Base-by-base conservation (phyloP, 2,113 vertebrate genomes). In the Tyto alba region DNA sequence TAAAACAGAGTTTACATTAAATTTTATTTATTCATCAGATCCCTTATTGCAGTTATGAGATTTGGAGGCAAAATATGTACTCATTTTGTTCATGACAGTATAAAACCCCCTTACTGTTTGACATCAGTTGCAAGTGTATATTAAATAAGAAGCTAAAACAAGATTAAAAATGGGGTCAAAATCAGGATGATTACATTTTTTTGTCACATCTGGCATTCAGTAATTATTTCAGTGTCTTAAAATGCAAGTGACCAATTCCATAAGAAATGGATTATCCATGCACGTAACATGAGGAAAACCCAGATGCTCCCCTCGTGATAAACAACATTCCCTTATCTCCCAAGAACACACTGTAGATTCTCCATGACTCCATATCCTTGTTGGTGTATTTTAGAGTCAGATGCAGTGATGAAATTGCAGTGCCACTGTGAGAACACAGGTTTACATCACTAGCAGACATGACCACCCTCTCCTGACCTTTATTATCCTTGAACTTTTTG, bases 201-300 rank as follows among this genome's bases (percentile, higher is more conserved):
- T 88, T 87, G 79, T 91, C 73, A 90, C 89, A 87, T 94, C 90
- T 96, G 96, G 62, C 79, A 59, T 77, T 85, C 10, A 17, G 38
- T 90, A 94, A 93, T 97, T 94, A 93, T 82, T 93, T 95, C 56
- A 47, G 26, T 66, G 73, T 82, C 94, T 94, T 92, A 86, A 83
- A 82, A 74, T 50, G 53, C 62, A 85, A 91, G 66, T 9, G 14
- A 48, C 56, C 86, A 52, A 6, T 75, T 94, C 88, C 66, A 21
- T 82, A 92, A 90, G 90, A 96, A 96, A 92, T 87, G 50, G 91
- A 95, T 96, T 95, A 96, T 93, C 79, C 57, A 60, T 45, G 77
- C 79, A 79, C 1, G 1, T 41, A 55, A 57, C 72, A 84, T 34
- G 23, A 89, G 19, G 52, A 56, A 91, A 93, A 95, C 56, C 68